phyloP scores from a whole-genome alignment of 2,113 vertebrate genomes.

The Leptocoma aspasia region DNA sequence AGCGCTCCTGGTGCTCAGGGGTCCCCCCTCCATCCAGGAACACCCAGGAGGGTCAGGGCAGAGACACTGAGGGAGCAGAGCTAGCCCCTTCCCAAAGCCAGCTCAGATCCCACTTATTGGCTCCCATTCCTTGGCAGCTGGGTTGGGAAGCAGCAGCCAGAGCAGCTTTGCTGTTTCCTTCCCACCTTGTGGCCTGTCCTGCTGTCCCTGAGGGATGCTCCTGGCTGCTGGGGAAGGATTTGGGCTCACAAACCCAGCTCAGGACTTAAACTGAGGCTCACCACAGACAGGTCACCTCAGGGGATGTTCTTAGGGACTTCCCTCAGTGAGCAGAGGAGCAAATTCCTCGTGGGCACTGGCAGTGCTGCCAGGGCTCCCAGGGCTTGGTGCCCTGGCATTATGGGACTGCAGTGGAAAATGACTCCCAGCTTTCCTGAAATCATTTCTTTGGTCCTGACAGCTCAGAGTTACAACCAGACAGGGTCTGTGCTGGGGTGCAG shows the following conservation, averaged over 20 bases:
- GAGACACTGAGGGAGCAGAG: neutral
- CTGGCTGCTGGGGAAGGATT: neutral
- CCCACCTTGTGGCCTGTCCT: neutral
- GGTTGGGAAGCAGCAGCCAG: neutral
- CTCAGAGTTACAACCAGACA: neutral
- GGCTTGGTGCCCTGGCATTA: neutral
- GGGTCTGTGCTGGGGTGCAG: neutral
- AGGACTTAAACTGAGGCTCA: too few relatives aligned
- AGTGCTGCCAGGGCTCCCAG: neutral
- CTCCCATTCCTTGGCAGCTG: neutral
- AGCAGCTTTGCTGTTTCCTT: neutral
- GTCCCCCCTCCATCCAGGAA: neutral
- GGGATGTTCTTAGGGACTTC: neutral
- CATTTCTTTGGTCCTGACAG: too few relatives aligned
- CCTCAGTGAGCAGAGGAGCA: neutral
- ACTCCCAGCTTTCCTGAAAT: neutral
- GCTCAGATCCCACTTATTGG: rapidly evolving
- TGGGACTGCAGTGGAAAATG: neutral
- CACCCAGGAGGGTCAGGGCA: neutral
- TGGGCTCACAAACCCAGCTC: neutral
- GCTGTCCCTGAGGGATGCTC: neutral
- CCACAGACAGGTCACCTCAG: neutral
- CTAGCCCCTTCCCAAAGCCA: neutral
- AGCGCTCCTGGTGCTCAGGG: neutral
- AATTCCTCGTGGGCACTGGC: rapidly evolving